Conservation (phyloP, 2,888 invertebrate genomes). For the Gordius sp. region DNA sequence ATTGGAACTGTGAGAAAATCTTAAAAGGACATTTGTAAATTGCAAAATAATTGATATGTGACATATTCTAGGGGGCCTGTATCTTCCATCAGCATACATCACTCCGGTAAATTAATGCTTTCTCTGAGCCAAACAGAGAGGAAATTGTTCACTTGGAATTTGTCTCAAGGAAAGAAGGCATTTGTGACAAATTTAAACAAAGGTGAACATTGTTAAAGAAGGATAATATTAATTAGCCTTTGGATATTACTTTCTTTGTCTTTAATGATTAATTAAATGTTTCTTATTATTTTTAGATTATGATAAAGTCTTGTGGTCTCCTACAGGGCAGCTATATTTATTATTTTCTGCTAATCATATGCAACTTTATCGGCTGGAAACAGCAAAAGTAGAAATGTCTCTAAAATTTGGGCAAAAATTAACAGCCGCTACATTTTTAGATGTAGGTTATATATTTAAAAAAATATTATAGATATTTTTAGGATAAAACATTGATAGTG, state of each 20-base stretch:
- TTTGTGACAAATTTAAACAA: background rate
- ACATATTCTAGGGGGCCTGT: background rate
- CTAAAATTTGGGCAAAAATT: background rate
- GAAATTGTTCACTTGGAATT: background rate
- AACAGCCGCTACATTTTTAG: background rate
- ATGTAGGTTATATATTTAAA: background rate
- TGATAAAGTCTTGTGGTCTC: background rate
- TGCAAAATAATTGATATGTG: background rate
- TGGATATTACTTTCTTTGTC: too few species aligned
- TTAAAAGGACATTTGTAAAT: background rate
- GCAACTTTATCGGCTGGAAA: background rate
- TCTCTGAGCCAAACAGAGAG: background rate
- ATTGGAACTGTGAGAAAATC: conserved; percentile 1
- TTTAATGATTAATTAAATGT: background rate
- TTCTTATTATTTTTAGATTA: background rate
- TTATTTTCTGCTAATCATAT: background rate
- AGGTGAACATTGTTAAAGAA: too few species aligned
- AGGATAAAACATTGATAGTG: background rate
- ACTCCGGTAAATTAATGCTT: background rate
- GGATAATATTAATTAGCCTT: too few species aligned
- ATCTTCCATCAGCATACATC: background rate
- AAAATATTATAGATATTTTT: background rate
- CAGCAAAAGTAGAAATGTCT: background rate
- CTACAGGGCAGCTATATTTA: background rate
- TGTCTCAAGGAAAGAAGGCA: background rate